Conservation (phyloP, 1,140 invertebrate species). For the Anastrepha ludens region DNA sequence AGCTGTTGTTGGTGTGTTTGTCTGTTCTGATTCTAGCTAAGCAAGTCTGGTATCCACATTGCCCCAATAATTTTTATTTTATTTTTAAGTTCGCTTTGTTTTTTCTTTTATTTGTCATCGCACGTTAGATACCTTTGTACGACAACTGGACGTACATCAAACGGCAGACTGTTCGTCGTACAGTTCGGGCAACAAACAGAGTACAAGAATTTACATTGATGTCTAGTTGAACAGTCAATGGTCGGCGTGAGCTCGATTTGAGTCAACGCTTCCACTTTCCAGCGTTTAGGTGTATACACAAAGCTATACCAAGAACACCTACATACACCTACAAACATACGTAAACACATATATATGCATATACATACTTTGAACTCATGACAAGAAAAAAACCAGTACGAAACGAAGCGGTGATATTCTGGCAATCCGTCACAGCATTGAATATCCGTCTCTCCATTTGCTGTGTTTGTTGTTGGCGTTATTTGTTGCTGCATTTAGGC, state of each 20-base stretch:
- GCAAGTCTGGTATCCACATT: background rate
- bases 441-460: background rate
- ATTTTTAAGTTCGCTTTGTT: background rate
- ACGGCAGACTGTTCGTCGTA: constrained; percentile 42
- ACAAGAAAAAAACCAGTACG: background rate
- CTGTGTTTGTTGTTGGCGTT: background rate
- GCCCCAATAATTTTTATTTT: constrained; percentile 21
- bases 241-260: constrained; percentile 35
- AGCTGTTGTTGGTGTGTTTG: background rate
- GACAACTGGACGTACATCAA: constrained; percentile 23
- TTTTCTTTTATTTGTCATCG: constrained; percentile 21
- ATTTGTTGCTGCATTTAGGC: background rate
- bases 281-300: background rate
- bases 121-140: background rate
- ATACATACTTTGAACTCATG: background rate
- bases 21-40: background rate
- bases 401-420: constrained; percentile 8
- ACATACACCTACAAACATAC: background rate
- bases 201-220: background rate
- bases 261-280: constrained; percentile 38
- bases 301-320: background rate
- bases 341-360: background rate
- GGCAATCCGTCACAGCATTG: constrained; percentile 28
- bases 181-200: constrained; percentile 15
- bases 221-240: background rate